A percentile compares a stretch with the other conserved stretches of the same genome.
These are phyloP conservation scores for Hesperia comma DNA, from an alignment of 2,888 invertebrate genomes.

Conservation along the genomic window DNA sequence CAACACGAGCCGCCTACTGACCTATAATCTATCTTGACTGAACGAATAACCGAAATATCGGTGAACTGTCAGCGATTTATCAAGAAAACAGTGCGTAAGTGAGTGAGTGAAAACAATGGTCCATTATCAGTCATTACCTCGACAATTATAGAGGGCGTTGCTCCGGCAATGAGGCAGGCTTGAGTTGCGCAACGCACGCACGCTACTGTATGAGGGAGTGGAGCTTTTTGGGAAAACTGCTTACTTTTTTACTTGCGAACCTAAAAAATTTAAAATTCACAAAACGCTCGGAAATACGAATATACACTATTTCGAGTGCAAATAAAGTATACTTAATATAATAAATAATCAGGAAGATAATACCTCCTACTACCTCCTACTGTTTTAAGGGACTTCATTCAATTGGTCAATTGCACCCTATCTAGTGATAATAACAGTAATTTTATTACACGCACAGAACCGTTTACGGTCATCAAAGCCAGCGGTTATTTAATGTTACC, in stretches of 20 bases:
- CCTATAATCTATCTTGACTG: neutral
- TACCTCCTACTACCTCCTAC: too few relatives aligned
- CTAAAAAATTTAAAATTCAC: too few relatives aligned
- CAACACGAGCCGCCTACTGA: neutral
- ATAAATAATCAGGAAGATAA: too few relatives aligned
- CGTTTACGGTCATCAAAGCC: too few relatives aligned
- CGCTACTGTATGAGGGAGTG: neutral
- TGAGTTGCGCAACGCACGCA: constrained; percentile 36
- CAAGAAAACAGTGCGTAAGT: constrained; percentile 34
- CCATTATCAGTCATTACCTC: constrained; percentile 59
- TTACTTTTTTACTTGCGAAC: too few relatives aligned
- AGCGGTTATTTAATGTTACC: neutral
- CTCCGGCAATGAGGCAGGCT: constrained; percentile 45
- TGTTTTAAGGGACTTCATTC: too few relatives aligned
- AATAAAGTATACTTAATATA: too few relatives aligned
- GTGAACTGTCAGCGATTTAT: constrained; percentile 4
- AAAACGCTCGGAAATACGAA: too few relatives aligned
- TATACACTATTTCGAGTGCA: too few relatives aligned
- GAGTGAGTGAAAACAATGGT: constrained; percentile 54
- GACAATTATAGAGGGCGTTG: constrained; percentile 60
- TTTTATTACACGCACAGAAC: too few relatives aligned
- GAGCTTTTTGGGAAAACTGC: neutral
- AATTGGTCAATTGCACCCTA: too few relatives aligned
- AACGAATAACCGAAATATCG: constrained; percentile 6
- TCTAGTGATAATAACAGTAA: too few relatives aligned